These are phyloP conservation scores for Paguma larvata DNA, from an alignment of 2,797 vertebrate genomes.

Conservation along the genomic window DNA sequence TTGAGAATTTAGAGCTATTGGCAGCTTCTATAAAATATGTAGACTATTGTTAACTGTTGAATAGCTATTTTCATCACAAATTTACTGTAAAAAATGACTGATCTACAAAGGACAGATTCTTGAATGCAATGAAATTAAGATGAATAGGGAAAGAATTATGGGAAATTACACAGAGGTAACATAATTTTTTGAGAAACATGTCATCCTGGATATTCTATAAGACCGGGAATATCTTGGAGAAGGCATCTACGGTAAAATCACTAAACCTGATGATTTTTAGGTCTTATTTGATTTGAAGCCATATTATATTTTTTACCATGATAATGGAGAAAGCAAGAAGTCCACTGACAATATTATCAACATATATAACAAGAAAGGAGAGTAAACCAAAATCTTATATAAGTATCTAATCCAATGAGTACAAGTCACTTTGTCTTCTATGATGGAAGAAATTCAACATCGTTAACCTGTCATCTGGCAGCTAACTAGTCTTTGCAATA, in stretches of 20 bases:
- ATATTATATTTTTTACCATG: not conserved
- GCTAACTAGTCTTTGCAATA: not conserved
- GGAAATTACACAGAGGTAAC: not conserved
- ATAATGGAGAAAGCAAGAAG: not conserved
- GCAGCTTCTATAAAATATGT: not conserved
- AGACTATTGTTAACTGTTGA: not conserved
- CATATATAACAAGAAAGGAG: not conserved
- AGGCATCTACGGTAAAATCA: not conserved
- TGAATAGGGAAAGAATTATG: not conserved
- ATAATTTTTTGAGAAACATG: not conserved
- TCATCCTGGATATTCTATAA: not conserved
- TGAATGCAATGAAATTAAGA: not conserved
- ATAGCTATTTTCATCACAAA: not conserved
- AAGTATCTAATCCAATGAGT: not conserved
- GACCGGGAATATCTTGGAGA: not conserved
- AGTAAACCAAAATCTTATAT: not conserved
- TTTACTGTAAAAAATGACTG: not conserved
- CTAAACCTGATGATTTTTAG: not conserved
- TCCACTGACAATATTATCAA: not conserved
- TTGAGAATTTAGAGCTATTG: not conserved
- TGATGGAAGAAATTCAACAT: not conserved
- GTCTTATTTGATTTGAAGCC: not conserved
- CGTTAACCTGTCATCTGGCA: not conserved
- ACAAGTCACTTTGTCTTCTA: not conserved
- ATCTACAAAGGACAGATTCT: not conserved